A percentile compares a stretch with the other conserved stretches of the same genome.
Conservation (phyloP, 2,888 invertebrate genomes). For the Drosophila neotestacea region DNA sequence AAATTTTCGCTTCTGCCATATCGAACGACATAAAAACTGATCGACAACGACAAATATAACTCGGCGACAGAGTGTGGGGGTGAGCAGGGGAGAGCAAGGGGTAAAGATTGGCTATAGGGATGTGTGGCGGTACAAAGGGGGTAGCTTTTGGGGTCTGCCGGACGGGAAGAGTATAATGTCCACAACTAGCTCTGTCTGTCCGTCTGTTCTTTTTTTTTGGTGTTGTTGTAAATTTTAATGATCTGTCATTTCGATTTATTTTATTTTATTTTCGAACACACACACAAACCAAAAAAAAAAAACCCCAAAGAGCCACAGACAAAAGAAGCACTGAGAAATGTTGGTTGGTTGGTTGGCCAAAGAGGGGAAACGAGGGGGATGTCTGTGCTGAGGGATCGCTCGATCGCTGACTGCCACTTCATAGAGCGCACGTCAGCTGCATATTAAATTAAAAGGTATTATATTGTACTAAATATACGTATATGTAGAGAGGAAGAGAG, state of each 20-base stretch:
- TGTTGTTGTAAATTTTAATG: constrained; percentile 84
- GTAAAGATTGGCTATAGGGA: not conserved
- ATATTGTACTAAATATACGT: constrained; percentile 76
- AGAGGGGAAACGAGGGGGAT: not conserved
- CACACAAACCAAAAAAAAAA: not conserved
- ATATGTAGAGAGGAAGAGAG: not conserved
- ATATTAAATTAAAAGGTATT: constrained; percentile 82
- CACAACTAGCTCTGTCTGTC: constrained; percentile 59
- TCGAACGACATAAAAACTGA: constrained; percentile 81
- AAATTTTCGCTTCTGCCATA: constrained; percentile 75
- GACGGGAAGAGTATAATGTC: constrained; percentile 66
- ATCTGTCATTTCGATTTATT: constrained; percentile 85
- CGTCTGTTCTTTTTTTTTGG: constrained; percentile 39
- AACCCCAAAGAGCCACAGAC: constrained; percentile 41
- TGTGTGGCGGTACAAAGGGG: not conserved
- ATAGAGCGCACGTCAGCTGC: constrained; percentile 78
- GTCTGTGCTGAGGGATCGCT: constrained; percentile 24
- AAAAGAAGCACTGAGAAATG: constrained; percentile 49
- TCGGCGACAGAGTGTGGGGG: constrained; percentile 46
- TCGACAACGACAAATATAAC: constrained; percentile 81
- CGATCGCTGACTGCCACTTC: constrained; percentile 59
- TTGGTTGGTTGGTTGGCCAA: not conserved
- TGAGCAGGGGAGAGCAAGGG: constrained; percentile 4
- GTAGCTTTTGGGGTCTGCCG: constrained; percentile 26
- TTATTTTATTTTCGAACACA: constrained; percentile 76